phyloP scores from a whole-genome alignment of 2,888 invertebrate species.

The Drosophila multiciliata region DNA sequence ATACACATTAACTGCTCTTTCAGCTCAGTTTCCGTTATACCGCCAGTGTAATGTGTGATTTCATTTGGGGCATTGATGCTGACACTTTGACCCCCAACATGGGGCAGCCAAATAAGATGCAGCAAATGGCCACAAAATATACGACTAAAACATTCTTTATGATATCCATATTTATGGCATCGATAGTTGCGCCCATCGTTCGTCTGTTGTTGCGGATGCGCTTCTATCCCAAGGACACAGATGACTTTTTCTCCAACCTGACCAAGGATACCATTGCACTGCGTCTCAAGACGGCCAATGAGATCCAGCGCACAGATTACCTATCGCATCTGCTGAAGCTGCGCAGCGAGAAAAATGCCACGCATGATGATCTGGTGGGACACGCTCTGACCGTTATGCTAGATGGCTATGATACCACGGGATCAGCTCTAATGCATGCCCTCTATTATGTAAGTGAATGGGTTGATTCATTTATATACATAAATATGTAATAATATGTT shows the following conservation, averaged over 20 bases:
- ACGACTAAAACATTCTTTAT: constrained; percentile 58
- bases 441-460: constrained; percentile 71
- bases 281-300: constrained; percentile 51
- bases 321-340: constrained; percentile 78
- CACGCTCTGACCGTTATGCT: constrained; percentile 79
- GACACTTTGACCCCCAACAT: constrained; percentile 53
- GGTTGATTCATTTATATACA: not conserved
- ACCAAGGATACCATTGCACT: constrained; percentile 73
- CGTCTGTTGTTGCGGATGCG: constrained; percentile 60
- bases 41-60: constrained; percentile 76
- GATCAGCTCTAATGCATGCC: constrained; percentile 67
- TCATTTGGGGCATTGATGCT: constrained; percentile 81
- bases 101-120: constrained; percentile 49
- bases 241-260: constrained; percentile 75
- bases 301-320: constrained; percentile 73
- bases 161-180: constrained; percentile 62
- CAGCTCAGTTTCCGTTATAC: constrained; percentile 78
- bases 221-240: constrained; percentile 87
- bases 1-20: not conserved
- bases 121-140: constrained; percentile 66
- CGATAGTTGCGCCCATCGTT: constrained; percentile 62
- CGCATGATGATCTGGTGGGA: constrained; percentile 75
- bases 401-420: constrained; percentile 83
- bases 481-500: not conserved
- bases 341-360: constrained; percentile 72